Evolutionary conservation across 1,140 invertebrate genomes (phyloP).

Genomic region (Drosophila melanica): DNA sequence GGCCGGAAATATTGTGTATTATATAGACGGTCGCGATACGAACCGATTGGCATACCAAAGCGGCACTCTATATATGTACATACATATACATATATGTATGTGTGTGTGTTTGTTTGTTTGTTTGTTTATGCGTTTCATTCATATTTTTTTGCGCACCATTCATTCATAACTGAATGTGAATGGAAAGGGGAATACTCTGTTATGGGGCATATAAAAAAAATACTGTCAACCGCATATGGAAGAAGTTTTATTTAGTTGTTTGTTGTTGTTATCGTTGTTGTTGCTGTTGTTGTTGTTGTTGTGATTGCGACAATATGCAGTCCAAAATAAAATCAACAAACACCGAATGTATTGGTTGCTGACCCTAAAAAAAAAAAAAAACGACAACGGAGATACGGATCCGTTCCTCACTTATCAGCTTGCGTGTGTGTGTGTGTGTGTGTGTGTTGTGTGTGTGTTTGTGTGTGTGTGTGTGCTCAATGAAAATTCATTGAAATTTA

Average conservation of each 20-base stretch:
- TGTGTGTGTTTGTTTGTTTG: constrained; percentile 5
- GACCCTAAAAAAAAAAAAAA: constrained; percentile 62
- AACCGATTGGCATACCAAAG: constrained; percentile 19
- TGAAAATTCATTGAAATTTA: constrained; percentile 82
- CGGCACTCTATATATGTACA: not conserved
- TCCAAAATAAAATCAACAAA: constrained; percentile 8
- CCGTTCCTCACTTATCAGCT: constrained; percentile 69
- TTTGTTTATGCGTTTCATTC: constrained; percentile 56
- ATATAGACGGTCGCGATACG: constrained; percentile 49
- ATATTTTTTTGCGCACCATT: constrained; percentile 51
- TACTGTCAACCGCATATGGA: constrained; percentile 38
- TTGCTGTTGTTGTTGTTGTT: constrained; percentile 18
- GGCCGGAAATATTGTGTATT: constrained; percentile 77
- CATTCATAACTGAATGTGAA: constrained; percentile 66
- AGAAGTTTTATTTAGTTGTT: constrained; percentile 24
- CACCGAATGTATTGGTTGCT: constrained; percentile 58
- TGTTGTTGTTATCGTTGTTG: constrained; percentile 21
- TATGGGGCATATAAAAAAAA: constrained; percentile 22
- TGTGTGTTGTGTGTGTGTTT: too few species aligned
- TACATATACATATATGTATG: constrained; percentile 3
- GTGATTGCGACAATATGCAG: constrained; percentile 63
- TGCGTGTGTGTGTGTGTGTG: constrained; percentile 24
- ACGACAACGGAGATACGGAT: constrained; percentile 64
- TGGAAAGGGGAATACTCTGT: constrained; percentile 28
- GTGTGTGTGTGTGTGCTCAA: constrained; percentile 57